Conservation (phyloP, 2,888 invertebrate species). For the Cephus pygmeus region DNA sequence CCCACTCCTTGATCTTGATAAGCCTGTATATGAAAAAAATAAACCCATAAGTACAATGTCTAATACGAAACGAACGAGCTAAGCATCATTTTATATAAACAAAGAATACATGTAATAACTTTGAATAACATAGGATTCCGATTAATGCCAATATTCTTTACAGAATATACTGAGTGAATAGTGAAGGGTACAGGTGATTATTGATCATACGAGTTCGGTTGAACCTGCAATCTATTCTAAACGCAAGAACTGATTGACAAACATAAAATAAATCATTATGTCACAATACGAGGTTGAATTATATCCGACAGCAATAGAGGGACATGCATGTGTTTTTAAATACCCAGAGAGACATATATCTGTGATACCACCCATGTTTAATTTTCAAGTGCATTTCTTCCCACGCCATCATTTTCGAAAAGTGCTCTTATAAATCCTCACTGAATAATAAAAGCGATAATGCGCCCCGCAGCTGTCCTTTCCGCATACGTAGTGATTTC, state of each 20-base stretch:
- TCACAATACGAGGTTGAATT: slow-evolving; percentile 9
- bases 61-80: slow-evolving; percentile 1
- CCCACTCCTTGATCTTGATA: slow-evolving; percentile 97
- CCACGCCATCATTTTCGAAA: slow-evolving; percentile 30
- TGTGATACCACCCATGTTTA: slow-evolving; percentile 14
- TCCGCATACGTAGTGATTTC: no score
- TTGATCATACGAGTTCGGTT: no score
- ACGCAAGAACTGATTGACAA: slow-evolving; percentile 1
- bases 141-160: no score
- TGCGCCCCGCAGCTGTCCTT: background rate
- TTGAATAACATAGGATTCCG: no score
- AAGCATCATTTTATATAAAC: no score
- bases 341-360: background rate
- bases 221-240: no score
- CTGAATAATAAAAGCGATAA: slow-evolving; percentile 28
- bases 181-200: no score
- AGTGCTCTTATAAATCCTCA: slow-evolving; percentile 21
- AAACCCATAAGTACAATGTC: slow-evolving; percentile 13
- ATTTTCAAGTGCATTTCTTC: slow-evolving; percentile 28
- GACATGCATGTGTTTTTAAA: background rate
- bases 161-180: no score
- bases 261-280: background rate
- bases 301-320: slow-evolving; percentile 10
- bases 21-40: slow-evolving; percentile 72
- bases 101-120: no score